Base-by-base conservation (phyloP, 2,797 vertebrate species). In the Phalloptychus januarius region DNA sequence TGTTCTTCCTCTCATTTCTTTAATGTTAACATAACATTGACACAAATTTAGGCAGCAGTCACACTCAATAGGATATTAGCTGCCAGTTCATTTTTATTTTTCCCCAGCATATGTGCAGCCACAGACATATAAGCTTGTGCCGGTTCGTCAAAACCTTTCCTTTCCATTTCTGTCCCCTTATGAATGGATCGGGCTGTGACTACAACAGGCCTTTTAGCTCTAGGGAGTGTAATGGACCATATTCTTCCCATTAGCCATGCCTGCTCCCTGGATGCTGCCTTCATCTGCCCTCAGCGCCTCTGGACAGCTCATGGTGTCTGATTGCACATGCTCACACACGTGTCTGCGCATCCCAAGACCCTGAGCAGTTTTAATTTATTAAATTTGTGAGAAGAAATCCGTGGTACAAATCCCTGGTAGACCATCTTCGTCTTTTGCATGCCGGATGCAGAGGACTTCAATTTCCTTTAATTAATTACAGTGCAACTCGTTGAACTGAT, bases 91-190 rank as follows among this genome's bases (percentile, higher is more conserved):
- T 87, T 80, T 91, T 90, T 91, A 84, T 87, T 91, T 91, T 88
- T 85, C 70, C 71, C 85, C 77, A 23, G 69, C 50, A 2, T 79
- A 71, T 76, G 79, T 72, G 33, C 46, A 79, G 88, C 75, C 74
- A 74, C 76, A 72, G 83, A 88, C 86, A 91, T 90, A 93, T 91
- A 92, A 90, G 90, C 89, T 50, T 23, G 72, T 83, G 83, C 82
- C 86, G 85, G 75, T 87, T 88, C 16, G 25, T 88, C 76, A 87
- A 79, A 80, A 80, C 69, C 61, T 73, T 77, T 48, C 81, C 70
- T 80, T 23, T 75, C 50, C 42, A n/a, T 86, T 76, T 45, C 86
- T 16, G 75, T 44, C 73, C 82, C 74, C 79, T 82, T 56, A 77
- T 81, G 83, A 82, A 79, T 72, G 83, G 86, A 87, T 86, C 84